Evolutionary conservation across 2,113 vertebrate genomes (phyloP), one percentile per base, ranked within the genome.

Genomic region (Cebus imitator): DNA sequence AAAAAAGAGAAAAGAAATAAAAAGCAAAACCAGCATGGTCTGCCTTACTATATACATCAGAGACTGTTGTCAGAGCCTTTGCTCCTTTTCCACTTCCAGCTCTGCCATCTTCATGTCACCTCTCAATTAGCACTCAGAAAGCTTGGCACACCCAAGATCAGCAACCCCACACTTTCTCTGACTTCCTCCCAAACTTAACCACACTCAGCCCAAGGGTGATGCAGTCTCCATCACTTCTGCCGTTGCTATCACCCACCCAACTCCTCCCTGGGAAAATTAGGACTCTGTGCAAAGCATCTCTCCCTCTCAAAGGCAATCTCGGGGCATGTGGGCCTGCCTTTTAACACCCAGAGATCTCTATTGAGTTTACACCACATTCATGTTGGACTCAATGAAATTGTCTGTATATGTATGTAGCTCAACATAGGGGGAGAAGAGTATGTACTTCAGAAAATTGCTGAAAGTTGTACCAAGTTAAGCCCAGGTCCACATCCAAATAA

Each of bases 381-480:
- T 3, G 73, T 50, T 83, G 52, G n/a, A 90, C 61, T 95, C 45
- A 1, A 87, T 48, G 52, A 61, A 85, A 90, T 11, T 61, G 14
- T 86, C 58, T 92, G 45, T 83, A 20, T 82, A n/a, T 58, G 48
- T 70, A 45, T 84, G 32, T 27, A 76, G 57, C 18, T 76, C 64
- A 12, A 5, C 72, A 25, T 58, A 90, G 48, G 78, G 25, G 1
- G 8, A 94, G n/a, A 94, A 43, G 14, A 11, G 55, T 81, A 87
- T 40, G 43, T 93, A 88, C 58, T 37, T 95, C 58, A 93, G 72
- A 82, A 92, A 97, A 91, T 57, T 89, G 52, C 66, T 93, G 73
- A 89, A 95, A 82, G 72, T 93, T 94, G 58, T 91, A 86, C 32
- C 83, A 86, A 82, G 48, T 91, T 66, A 93, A 95, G 45, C 52